Percentiles rank a stretch among this genome's conserved stretches.
Conservation (phyloP, 2,797 vertebrate genomes). For the Pipistrellus nathusii region DNA sequence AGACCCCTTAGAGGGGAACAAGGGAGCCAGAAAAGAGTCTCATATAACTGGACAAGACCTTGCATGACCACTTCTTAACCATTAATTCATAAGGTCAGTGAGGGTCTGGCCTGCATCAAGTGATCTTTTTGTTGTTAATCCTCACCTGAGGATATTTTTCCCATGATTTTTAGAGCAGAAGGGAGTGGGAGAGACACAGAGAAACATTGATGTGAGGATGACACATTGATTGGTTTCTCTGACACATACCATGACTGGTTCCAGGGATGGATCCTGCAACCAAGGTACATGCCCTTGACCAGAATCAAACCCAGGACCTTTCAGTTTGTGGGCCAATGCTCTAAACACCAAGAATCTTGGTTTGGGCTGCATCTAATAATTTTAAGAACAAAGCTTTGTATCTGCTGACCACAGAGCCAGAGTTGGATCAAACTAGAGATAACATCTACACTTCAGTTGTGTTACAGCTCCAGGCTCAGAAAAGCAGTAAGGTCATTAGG, state of each 20-base stretch:
- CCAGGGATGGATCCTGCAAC: too few relatives aligned
- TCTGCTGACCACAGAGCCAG: background rate
- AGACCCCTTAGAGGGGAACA: background rate
- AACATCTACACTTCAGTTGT: background rate
- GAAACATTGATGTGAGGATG: too few relatives aligned
- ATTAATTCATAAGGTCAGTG: background rate
- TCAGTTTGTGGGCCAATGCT: too few relatives aligned
- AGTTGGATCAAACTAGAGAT: background rate
- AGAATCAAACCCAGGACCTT: too few relatives aligned
- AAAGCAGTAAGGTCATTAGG: background rate
- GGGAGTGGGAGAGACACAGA: too few relatives aligned
- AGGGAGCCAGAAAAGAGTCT: background rate
- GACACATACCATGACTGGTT: too few relatives aligned
- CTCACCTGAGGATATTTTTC: too few relatives aligned
- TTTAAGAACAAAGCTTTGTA: background rate
- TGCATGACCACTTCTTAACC: background rate
- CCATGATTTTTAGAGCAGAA: too few relatives aligned
- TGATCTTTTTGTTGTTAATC: too few relatives aligned
- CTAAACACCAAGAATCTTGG: too few relatives aligned
- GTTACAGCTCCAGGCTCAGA: background rate
- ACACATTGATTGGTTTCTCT: too few relatives aligned
- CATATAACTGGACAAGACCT: background rate
- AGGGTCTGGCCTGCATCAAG: background rate
- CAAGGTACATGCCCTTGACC: too few relatives aligned
- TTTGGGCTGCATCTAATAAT: background rate